Conservation (phyloP, 2,113 vertebrate species). For the Bubalus kerabau region DNA sequence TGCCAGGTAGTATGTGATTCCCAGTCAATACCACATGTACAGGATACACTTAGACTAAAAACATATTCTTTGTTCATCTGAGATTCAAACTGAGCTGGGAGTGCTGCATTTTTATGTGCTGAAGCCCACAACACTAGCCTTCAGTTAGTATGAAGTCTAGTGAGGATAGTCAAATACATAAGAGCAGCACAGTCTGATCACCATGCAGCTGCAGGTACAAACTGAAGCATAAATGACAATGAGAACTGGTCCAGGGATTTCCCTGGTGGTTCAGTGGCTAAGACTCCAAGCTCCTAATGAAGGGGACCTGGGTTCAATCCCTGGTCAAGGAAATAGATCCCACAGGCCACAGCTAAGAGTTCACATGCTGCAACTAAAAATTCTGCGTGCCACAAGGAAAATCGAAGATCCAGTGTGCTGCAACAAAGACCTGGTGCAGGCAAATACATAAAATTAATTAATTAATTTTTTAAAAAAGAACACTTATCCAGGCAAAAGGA, state of each 20-base stretch:
- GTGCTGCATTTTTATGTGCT: no score
- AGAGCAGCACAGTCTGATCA: fast-evolving
- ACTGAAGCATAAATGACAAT: background rate
- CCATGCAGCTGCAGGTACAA: background rate
- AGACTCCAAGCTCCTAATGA: background rate
- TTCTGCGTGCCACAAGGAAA: background rate
- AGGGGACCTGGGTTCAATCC: background rate
- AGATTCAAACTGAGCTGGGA: no score
- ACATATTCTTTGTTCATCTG: background rate
- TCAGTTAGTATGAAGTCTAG: fast-evolving
- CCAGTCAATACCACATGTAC: fast-evolving
- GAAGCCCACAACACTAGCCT: background rate
- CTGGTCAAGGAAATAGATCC: background rate
- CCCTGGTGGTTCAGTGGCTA: background rate
- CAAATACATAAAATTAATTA: background rate
- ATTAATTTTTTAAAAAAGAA: background rate
- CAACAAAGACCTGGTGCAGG: background rate
- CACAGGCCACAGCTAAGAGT: background rate
- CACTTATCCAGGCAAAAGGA: background rate
- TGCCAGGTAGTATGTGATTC: background rate
- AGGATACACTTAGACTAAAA: no score
- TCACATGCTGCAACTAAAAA: background rate
- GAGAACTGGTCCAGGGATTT: background rate
- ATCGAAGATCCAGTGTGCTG: background rate
- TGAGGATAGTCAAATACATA: fast-evolving